Evolutionary conservation across 2,888 invertebrate genomes (phyloP).

Genomic region (Sphaeridia pumilis): DNA sequence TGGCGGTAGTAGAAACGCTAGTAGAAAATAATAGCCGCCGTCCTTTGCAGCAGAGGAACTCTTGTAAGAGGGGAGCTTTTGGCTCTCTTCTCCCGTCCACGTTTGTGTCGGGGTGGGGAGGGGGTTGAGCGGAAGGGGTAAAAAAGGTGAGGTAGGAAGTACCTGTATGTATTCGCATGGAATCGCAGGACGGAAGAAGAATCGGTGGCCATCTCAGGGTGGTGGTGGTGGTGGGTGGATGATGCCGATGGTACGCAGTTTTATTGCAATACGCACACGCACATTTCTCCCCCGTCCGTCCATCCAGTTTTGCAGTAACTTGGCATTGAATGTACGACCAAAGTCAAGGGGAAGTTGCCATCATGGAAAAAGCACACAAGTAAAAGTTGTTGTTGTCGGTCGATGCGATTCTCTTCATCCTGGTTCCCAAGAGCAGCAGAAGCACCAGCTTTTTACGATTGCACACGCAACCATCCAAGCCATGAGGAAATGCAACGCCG

Average conservation of each 20-base stretch:
- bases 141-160: conserved; percentile 1
- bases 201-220: neutral
- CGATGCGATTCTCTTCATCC: too few relatives aligned
- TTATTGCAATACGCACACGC: conserved; percentile 5
- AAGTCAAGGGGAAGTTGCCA: neutral
- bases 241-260: neutral
- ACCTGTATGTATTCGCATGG: neutral
- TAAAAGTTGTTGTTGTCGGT: neutral
- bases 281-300: neutral
- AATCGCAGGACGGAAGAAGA: neutral
- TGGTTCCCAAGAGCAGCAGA: too few relatives aligned
- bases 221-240: neutral
- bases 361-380: neutral
- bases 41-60: too few relatives aligned
- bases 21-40: too few relatives aligned
- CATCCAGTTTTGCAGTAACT: neutral
- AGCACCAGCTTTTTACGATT: too few relatives aligned
- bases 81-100: too few relatives aligned
- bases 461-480: too few relatives aligned
- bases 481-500: too few relatives aligned
- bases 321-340: neutral
- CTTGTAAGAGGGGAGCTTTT: too few relatives aligned
- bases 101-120: neutral
- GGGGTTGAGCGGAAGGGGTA: neutral
- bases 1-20: too few relatives aligned